Conservation (phyloP, 2,113 vertebrate genomes). For the Arvicanthis niloticus region DNA sequence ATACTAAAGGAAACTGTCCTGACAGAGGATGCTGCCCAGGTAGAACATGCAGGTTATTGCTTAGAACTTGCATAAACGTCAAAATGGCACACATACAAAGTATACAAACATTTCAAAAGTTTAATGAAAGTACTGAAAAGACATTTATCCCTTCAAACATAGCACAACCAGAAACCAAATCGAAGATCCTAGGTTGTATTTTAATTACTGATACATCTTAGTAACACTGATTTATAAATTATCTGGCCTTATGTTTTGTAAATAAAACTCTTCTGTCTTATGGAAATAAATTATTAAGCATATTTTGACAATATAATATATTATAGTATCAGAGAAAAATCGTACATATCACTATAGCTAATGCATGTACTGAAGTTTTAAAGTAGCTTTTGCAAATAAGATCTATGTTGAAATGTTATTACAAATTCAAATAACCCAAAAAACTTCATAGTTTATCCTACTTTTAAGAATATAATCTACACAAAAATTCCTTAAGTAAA, state of each 20-base stretch:
- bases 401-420: constrained; percentile 38
- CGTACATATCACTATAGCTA: background rate
- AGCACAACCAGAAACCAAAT: constrained; percentile 54
- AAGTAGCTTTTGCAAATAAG: constrained; percentile 65
- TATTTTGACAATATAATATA: constrained; percentile 44
- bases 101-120: constrained; percentile 54
- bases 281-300: constrained; percentile 40
- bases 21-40: constrained; percentile 60
- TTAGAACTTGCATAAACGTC: constrained; percentile 86
- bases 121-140: constrained; percentile 52
- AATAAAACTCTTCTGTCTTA: constrained; percentile 56
- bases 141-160: constrained; percentile 39
- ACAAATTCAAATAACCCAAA: constrained; percentile 43
- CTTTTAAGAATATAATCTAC: constrained; percentile 74
- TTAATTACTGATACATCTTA: constrained; percentile 37
- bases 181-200: constrained; percentile 22
- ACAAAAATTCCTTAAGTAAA: constrained; percentile 77
- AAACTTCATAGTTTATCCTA: constrained; percentile 45
- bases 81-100: constrained; percentile 81
- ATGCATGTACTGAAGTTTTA: constrained; percentile 36
- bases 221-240: constrained; percentile 64
- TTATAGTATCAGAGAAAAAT: constrained; percentile 44
- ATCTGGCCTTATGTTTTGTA: constrained; percentile 45
- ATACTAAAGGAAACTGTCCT: constrained; percentile 37
- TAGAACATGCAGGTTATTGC: constrained; percentile 88